Base-by-base conservation (phyloP, 2,888 invertebrate genomes). In the Erpobdella octoculata region DNA sequence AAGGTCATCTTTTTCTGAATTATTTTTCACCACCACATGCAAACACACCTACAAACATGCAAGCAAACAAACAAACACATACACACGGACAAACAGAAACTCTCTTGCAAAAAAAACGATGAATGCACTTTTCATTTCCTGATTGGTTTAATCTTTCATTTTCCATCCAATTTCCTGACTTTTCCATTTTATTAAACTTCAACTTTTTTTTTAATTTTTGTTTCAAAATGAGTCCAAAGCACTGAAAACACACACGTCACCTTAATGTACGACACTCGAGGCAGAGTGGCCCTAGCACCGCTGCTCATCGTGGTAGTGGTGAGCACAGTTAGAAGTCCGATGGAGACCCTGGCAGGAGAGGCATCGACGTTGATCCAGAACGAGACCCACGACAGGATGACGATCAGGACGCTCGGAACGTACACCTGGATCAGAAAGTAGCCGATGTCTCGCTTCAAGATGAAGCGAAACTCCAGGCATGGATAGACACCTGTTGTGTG, bases 321-420 rank as follows among this genome's bases (percentile, higher is more conserved):
- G 35, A 74, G 73, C 41, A 74, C 74, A 6, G 73, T 73, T 31
- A 73, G 66, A 33, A 73, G 66, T 66, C 92, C 92, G 25, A 92
- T 84, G 0, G 92, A 92, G 72, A 93, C 91, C 73, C 92, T 86
- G 0, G 92, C 92, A 0, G 93, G 93, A 77, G 92, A 91, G 6
- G 93, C 92, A 31, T 73, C 93, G n/a, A 78, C 74, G 71, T 77
- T 92, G 78, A 93, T 92, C 93, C 93, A 93, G 85, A 93, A 93
- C 0, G 93, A 93, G 76, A 93, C 92, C 93, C 93, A 93, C 88
- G 92, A 92, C 91, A 93, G 92, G 73, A 93, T 92, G 61, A 93
- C 93, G 80, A 93, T 76, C 21, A 77, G 76, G 41, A 77, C 73
- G 48, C 71, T 72, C 1, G 77, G 77, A 1, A 77, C 72, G 70